These are phyloP conservation scores for Oreochromis grahami DNA, from an alignment of 2,797 vertebrate species.

Conservation along the genomic window DNA sequence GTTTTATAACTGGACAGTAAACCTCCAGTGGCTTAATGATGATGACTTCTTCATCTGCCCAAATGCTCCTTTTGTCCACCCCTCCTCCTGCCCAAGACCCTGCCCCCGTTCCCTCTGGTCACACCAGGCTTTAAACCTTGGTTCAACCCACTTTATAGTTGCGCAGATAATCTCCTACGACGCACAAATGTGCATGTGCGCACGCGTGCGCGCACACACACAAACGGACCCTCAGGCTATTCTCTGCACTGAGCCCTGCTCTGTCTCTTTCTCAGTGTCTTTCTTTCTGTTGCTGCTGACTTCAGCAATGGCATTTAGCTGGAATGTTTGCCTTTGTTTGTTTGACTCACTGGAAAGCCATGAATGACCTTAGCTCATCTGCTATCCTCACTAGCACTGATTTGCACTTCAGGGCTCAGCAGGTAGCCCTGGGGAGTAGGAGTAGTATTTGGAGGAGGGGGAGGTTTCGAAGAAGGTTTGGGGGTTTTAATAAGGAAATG, in stretches of 20 bases:
- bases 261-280: slow-evolving; percentile 68
- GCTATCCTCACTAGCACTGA: slow-evolving; percentile 82
- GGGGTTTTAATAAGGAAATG: slow-evolving; percentile 86
- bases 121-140: slow-evolving; percentile 73
- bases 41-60: slow-evolving; percentile 96
- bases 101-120: slow-evolving; percentile 68
- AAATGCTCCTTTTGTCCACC: slow-evolving; percentile 91
- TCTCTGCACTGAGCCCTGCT: slow-evolving; percentile 51
- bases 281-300: slow-evolving; percentile 74
- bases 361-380: slow-evolving; percentile 84
- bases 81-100: slow-evolving; percentile 56
- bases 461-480: slow-evolving; percentile 1
- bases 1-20: slow-evolving; percentile 88
- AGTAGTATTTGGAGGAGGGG: slow-evolving; percentile 4
- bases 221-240: slow-evolving; percentile 53
- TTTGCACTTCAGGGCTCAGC: slow-evolving; percentile 91
- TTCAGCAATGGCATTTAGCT: slow-evolving; percentile 86
- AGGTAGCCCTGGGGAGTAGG: slow-evolving; percentile 72
- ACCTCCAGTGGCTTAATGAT: slow-evolving; percentile 90
- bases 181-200: slow-evolving; percentile 15
- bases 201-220: background rate
- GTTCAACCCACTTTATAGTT: slow-evolving; percentile 85
- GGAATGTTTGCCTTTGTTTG: slow-evolving; percentile 87
- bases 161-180: slow-evolving; percentile 83
- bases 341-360: slow-evolving; percentile 76